Evolutionary conservation across 1,140 invertebrate genomes (phyloP).

Genomic region (Probaryconus sp.): DNA sequence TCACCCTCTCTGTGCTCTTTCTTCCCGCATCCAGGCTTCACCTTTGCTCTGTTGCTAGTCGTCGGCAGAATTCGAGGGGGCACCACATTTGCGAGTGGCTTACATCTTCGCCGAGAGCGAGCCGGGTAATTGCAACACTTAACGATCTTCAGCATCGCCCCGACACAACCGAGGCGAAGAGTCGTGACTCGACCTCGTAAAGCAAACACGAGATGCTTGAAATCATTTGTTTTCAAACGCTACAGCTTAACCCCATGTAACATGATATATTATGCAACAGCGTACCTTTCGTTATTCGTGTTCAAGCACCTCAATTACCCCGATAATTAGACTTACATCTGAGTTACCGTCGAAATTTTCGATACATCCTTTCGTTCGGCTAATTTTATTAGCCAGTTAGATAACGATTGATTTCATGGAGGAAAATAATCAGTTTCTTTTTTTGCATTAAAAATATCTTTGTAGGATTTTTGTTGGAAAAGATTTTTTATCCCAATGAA

Average conservation of each 20-base stretch:
- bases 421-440: too few relatives aligned
- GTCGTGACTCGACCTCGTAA: constrained; percentile 47
- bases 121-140: constrained; percentile 73
- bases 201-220: constrained; percentile 42
- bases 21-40: constrained; percentile 21
- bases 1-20: constrained; percentile 31
- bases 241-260: constrained; percentile 38
- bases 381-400: constrained; percentile 40
- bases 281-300: constrained; percentile 42
- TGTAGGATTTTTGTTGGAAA: too few relatives aligned
- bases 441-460: too few relatives aligned
- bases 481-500: too few relatives aligned
- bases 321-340: constrained; percentile 46
- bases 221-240: constrained; percentile 59
- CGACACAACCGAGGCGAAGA: constrained; percentile 45
- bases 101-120: constrained; percentile 53
- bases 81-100: constrained; percentile 56
- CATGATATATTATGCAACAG: constrained; percentile 42
- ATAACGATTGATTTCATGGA: constrained; percentile 40
- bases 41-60: too few relatives aligned
- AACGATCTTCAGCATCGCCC: constrained; percentile 59
- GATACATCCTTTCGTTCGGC: too few relatives aligned
- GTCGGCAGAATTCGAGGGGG: constrained; percentile 24
- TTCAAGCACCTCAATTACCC: constrained; percentile 45
- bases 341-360: constrained; percentile 32